Conservation (phyloP, 1,140 invertebrate species). For the Formica selysi region DNA sequence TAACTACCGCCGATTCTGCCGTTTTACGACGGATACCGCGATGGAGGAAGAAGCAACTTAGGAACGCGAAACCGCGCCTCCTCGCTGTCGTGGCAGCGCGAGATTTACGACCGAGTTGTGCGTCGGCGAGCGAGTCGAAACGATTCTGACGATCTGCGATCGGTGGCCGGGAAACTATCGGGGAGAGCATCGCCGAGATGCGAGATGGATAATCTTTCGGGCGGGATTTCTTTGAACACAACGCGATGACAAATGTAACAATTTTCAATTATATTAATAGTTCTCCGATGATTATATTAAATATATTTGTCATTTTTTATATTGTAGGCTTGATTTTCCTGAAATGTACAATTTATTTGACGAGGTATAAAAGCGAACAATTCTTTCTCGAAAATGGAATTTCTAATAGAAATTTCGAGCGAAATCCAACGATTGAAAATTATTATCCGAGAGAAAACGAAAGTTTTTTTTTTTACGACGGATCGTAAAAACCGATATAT, state of each 20-base stretch:
- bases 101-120: conserved; percentile 82
- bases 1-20: conserved; percentile 47
- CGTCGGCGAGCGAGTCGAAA: conserved; percentile 69
- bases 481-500: neutral
- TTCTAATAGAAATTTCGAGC: neutral
- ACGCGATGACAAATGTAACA: neutral
- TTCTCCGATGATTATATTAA: neutral
- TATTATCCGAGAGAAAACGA: conserved; percentile 60
- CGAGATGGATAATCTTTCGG: neutral
- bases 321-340: neutral
- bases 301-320: neutral
- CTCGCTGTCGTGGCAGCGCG: conserved; percentile 33
- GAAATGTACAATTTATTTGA: neutral
- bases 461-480: conserved; percentile 43
- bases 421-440: neutral
- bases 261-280: neutral
- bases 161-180: neutral
- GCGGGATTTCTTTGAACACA: neutral
- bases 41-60: conserved; percentile 64
- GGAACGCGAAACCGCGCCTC: conserved; percentile 70
- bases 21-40: conserved; percentile 67
- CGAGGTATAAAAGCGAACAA: neutral
- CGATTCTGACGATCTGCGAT: conserved; percentile 25
- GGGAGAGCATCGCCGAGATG: neutral
- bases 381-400: neutral